Evolutionary conservation across 2,113 vertebrate species (phyloP).

Genomic region (Misgurnus mizolepis): DNA sequence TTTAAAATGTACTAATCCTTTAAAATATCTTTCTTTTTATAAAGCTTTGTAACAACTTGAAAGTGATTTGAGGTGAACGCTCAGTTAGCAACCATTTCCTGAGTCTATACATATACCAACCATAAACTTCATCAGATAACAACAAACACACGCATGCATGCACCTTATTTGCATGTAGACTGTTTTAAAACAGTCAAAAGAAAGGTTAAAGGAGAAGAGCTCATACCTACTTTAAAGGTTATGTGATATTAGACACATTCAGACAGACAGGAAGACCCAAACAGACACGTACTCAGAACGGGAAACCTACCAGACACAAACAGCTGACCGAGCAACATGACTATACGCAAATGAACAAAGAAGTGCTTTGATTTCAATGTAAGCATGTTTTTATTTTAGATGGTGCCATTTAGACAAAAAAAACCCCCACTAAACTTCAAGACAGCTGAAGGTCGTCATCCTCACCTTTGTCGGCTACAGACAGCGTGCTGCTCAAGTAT

Average conservation of each 20-base stretch:
- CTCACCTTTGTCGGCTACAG: constrained; percentile 91
- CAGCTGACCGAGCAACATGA: background rate
- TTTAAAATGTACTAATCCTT: too few species aligned
- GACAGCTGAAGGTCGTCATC: too few species aligned
- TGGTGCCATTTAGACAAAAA: background rate
- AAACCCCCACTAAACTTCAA: background rate
- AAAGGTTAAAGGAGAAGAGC: background rate
- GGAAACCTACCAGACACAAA: constrained; percentile 20
- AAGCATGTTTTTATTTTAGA: background rate
- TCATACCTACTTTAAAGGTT: background rate
- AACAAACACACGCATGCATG: constrained; percentile 28
- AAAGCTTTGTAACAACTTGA: too few species aligned
- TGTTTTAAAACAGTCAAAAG: background rate
- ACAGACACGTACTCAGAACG: constrained; percentile 10
- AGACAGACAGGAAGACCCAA: constrained; percentile 30
- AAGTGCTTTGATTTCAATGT: background rate
- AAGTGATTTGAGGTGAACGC: too few species aligned
- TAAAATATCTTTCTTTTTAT: too few species aligned
- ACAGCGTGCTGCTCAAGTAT: constrained; percentile 90
- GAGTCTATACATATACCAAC: constrained; percentile 20
- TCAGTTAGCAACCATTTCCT: too few species aligned
- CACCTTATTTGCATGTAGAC: background rate
- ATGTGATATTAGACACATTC: constrained; percentile 12
- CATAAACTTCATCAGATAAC: constrained; percentile 53
- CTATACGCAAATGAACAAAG: background rate